These are phyloP conservation scores for Helobdella robusta DNA, from an alignment of 2,888 invertebrate genomes.

Conservation along the genomic window DNA sequence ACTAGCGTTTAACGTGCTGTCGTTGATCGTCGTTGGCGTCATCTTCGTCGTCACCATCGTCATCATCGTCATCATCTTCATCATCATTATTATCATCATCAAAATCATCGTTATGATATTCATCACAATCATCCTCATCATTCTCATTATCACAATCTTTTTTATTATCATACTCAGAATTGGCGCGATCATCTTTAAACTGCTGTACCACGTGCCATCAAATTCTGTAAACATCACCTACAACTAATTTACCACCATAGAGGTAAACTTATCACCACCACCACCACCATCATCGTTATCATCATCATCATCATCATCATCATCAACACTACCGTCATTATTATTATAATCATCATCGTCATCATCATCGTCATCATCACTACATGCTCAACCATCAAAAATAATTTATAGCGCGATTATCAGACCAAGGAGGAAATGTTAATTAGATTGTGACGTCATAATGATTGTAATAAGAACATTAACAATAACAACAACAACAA, in stretches of 20 bases:
- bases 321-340: constrained; percentile 11
- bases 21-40: neutral
- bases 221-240: too few relatives aligned
- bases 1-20: too few relatives aligned
- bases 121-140: constrained; percentile 14
- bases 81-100: constrained; percentile 22
- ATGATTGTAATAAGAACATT: too few relatives aligned
- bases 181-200: neutral
- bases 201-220: too few relatives aligned
- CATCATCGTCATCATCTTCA: constrained; percentile 12
- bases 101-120: constrained; percentile 13
- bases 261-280: too few relatives aligned
- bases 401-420: too few relatives aligned
- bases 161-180: neutral
- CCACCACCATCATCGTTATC: constrained; percentile 17
- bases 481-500: too few relatives aligned
- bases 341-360: constrained; percentile 17
- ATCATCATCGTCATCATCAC: constrained; percentile 22
- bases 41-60: constrained; percentile 8
- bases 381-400: constrained; percentile 11
- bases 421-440: too few relatives aligned
- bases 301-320: constrained; percentile 17
- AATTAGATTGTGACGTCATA: too few relatives aligned
- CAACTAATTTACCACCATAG: too few relatives aligned
- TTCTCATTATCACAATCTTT: constrained; percentile 1